Conservation (phyloP, 2,888 invertebrate genomes). For the Lottia scabra region DNA sequence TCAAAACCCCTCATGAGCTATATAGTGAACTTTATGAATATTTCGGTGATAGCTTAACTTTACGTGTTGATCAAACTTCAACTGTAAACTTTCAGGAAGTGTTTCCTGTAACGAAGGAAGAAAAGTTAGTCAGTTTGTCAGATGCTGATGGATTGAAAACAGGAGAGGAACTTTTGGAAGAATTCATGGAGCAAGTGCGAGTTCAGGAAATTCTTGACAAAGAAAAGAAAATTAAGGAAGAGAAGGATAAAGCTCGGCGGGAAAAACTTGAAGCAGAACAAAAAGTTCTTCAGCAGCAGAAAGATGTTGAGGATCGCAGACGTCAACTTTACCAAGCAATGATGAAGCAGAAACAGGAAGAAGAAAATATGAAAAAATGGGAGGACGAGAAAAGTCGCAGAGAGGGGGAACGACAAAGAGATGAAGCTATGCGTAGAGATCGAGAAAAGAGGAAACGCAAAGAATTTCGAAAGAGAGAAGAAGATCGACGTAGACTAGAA, state of each 20-base stretch:
- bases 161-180: constrained; percentile 62
- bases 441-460: constrained; percentile 16
- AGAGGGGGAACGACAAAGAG: constrained; percentile 18
- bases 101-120: constrained; percentile 43
- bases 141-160: constrained; percentile 55
- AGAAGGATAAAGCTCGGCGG: constrained; percentile 23
- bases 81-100: constrained; percentile 29
- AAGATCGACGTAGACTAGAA: not conserved
- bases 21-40: constrained; percentile 61
- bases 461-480: not conserved
- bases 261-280: constrained; percentile 21
- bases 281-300: constrained; percentile 24
- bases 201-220: constrained; percentile 47
- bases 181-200: constrained; percentile 57
- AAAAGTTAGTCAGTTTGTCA: constrained; percentile 45
- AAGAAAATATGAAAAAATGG: constrained; percentile 13
- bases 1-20: constrained; percentile 34
- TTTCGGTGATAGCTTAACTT: constrained; percentile 65
- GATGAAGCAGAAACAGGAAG: constrained; percentile 32
- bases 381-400: constrained; percentile 18
- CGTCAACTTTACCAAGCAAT: constrained; percentile 29
- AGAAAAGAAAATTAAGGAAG: constrained; percentile 38
- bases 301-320: constrained; percentile 20
- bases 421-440: constrained; percentile 17
- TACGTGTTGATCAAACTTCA: constrained; percentile 45